These are phyloP conservation scores for Helicoverpa zea DNA, from an alignment of 1,140 invertebrate species.

Conservation along the genomic window DNA sequence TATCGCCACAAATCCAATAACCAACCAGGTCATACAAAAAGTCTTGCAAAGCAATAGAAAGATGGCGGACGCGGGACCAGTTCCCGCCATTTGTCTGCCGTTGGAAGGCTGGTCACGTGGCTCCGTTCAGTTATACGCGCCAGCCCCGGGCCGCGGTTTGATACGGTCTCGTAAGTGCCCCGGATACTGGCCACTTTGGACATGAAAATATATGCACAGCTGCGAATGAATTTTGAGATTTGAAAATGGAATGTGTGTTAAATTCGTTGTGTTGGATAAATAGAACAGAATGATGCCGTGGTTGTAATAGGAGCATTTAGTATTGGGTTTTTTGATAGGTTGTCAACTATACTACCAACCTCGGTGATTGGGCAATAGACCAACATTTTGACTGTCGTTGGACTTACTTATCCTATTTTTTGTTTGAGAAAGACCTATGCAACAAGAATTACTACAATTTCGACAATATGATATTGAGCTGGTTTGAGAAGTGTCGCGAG, in stretches of 20 bases:
- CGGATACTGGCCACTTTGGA: slow-evolving; percentile 43
- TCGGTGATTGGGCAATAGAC: no score
- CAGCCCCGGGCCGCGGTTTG: slow-evolving; percentile 51
- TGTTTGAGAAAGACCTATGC: no score
- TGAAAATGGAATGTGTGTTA: background rate
- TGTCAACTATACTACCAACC: no score
- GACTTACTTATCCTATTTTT: no score
- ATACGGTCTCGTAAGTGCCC: slow-evolving; percentile 38
- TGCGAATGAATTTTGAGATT: background rate
- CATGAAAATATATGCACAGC: background rate
- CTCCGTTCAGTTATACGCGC: slow-evolving; percentile 57
- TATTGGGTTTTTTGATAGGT: no score
- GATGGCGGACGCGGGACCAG: slow-evolving; percentile 2
- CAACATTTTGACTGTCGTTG: no score
- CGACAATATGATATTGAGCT: no score
- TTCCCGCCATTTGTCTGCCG: slow-evolving; percentile 39
- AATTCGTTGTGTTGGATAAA: no score
- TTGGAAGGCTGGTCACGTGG: slow-evolving; percentile 56
- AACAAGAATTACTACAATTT: no score
- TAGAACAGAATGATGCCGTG: no score
- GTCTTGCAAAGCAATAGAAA: slow-evolving; percentile 9
- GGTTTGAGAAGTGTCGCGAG: no score
- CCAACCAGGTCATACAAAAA: background rate
- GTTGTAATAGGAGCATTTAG: no score
- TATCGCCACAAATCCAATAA: slow-evolving; percentile 31